Percentiles rank a stretch among this genome's conserved stretches.
phyloP scores from a whole-genome alignment of 35 echinoderm and acorn worm species.

The Heliocidaris tuberculata region DNA sequence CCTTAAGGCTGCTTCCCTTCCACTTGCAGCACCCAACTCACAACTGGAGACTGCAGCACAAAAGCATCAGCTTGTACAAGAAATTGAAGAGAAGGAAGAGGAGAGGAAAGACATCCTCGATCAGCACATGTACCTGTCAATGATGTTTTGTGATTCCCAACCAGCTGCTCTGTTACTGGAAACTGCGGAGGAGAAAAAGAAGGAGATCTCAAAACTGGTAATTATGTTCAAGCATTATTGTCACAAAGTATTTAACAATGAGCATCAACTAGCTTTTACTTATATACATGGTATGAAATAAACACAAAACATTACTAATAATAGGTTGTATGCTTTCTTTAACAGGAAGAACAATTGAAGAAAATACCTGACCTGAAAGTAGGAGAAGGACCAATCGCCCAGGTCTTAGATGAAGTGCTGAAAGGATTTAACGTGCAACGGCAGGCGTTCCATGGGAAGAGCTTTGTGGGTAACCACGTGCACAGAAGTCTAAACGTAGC shows the following conservation, averaged over 20 bases:
- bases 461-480: constrained; percentile 79
- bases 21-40: neutral
- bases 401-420: neutral
- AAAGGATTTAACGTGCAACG: constrained; percentile 4
- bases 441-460: constrained; percentile 73
- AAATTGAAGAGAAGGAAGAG: neutral
- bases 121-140: neutral
- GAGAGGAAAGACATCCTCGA: neutral
- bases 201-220: neutral
- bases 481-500: constrained; percentile 62
- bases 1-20: constrained; percentile 33
- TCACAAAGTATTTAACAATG: neutral
- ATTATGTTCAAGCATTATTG: neutral
- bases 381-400: neutral
- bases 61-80: neutral
- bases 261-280: neutral
- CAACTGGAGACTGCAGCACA: neutral
- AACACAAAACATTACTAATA: no score
- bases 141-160: neutral
- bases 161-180: neutral
- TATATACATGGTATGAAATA: neutral
- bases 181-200: neutral
- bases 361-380: neutral
- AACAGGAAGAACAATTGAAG: neutral
- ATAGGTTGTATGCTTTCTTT: neutral